Conservation (phyloP, 2,113 vertebrate genomes). For the Dascyllus trimaculatus region DNA sequence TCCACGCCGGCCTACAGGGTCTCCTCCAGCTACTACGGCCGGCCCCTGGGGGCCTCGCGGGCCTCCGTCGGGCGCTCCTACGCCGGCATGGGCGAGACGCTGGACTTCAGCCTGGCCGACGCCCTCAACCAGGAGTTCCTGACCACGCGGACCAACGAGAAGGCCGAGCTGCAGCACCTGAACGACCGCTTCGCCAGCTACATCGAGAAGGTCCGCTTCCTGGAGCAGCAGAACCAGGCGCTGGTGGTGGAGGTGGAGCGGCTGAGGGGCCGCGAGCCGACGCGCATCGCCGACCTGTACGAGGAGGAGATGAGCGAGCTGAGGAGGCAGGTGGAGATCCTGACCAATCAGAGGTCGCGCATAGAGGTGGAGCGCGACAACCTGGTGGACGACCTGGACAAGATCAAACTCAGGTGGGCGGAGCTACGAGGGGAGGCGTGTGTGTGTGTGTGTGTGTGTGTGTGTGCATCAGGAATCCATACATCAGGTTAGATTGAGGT, state of each 20-base stretch:
- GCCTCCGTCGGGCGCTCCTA: constrained; percentile 78
- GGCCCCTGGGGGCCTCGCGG: constrained; percentile 51
- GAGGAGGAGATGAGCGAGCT: constrained; percentile 96
- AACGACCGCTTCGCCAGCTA: constrained; percentile 97
- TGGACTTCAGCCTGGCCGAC: constrained; percentile 95
- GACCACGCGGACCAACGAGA: constrained; percentile 95
- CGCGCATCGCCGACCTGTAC: constrained; percentile 91
- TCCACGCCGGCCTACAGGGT: constrained; percentile 79
- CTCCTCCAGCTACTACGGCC: constrained; percentile 74
- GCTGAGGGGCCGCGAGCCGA: constrained; percentile 93
- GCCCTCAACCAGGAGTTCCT: constrained; percentile 98
- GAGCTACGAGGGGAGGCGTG: not conserved
- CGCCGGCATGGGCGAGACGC: constrained; percentile 90
- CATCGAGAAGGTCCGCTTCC: constrained; percentile 97
- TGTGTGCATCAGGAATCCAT: too few species aligned
- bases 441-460: too few species aligned
- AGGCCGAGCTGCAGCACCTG: constrained; percentile 95
- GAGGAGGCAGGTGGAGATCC: constrained; percentile 90
- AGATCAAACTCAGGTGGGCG: constrained; percentile 92
- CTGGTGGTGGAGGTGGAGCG: constrained; percentile 92
- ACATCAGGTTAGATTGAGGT: too few species aligned
- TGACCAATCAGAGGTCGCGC: constrained; percentile 92
- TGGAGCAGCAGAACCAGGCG: constrained; percentile 95
- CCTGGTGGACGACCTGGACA: constrained; percentile 92
- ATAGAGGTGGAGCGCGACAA: constrained; percentile 95